phyloP scores from a whole-genome alignment of 2,113 vertebrate genomes.

The Archocentrus centrarchus region DNA sequence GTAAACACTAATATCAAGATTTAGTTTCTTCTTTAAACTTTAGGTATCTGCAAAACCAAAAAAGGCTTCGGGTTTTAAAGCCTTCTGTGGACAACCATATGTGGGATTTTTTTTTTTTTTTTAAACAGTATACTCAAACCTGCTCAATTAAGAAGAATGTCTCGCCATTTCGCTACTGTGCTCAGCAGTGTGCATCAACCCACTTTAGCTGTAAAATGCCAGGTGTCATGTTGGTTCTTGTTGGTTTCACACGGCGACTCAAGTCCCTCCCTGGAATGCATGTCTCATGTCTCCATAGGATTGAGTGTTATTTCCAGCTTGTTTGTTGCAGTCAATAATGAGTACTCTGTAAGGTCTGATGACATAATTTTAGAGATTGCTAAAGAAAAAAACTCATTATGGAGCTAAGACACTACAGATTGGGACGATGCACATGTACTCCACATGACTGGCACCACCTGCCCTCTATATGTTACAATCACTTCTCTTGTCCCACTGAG shows the following conservation, averaged over 20 bases:
- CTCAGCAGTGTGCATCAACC: conserved; percentile 73
- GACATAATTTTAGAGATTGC: conserved; percentile 71
- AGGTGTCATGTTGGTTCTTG: conserved; percentile 81
- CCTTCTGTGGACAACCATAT: conserved; percentile 27
- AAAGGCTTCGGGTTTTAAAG: not conserved
- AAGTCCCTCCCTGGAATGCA: conserved; percentile 65
- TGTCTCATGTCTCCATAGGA: conserved; percentile 72
- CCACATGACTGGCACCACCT: conserved; percentile 82
- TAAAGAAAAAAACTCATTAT: conserved; percentile 73
- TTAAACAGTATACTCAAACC: conserved; percentile 25
- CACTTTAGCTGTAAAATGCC: conserved; percentile 73
- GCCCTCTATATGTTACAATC: conserved; percentile 72
- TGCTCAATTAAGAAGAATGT: conserved; percentile 63
- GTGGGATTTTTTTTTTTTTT: not conserved
- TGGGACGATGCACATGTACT: conserved; percentile 81
- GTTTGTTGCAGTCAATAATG: conserved; percentile 83
- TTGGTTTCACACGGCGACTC: conserved; percentile 77
- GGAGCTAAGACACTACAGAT: conserved; percentile 67
- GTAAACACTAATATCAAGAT: not conserved
- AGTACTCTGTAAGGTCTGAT: conserved; percentile 71
- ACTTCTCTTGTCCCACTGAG: conserved; percentile 64
- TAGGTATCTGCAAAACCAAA: not conserved
- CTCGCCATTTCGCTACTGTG: conserved; percentile 45
- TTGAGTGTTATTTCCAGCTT: conserved; percentile 74
- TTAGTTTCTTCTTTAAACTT: not conserved